phyloP scores from a whole-genome alignment of 2,888 invertebrate species.

The Agonopterix arenella region DNA sequence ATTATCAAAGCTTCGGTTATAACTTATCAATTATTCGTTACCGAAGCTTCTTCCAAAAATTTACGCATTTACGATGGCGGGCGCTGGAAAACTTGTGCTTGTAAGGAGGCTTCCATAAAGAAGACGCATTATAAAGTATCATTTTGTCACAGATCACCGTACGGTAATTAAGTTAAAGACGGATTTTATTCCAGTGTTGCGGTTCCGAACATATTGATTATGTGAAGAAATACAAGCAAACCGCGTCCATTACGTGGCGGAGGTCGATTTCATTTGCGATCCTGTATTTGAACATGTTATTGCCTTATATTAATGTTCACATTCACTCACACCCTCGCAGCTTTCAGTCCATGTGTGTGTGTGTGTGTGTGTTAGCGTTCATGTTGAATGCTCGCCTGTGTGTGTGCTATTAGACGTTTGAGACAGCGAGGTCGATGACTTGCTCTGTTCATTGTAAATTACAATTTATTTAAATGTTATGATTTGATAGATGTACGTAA shows the following conservation, averaged over 20 bases:
- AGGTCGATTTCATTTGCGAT: slow-evolving; percentile 64
- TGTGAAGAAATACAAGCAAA: slow-evolving; percentile 22
- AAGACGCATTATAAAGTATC: too few species aligned
- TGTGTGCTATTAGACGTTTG: slow-evolving; percentile 44
- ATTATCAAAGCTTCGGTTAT: too few species aligned
- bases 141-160: too few species aligned
- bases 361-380: slow-evolving; percentile 18
- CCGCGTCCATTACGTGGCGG: slow-evolving; percentile 31
- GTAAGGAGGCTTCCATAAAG: too few species aligned
- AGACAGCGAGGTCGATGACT: slow-evolving; percentile 56
- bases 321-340: slow-evolving; percentile 15
- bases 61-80: too few species aligned
- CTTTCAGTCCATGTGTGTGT: slow-evolving; percentile 1
- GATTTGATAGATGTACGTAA: slow-evolving; percentile 54
- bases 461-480: slow-evolving; percentile 68
- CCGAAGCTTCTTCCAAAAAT: too few species aligned
- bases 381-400: slow-evolving; percentile 21
- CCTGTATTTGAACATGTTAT: slow-evolving; percentile 46
- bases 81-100: too few species aligned
- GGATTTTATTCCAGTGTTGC: slow-evolving; percentile 1
- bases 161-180: background rate
- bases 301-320: slow-evolving; percentile 23
- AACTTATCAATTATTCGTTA: too few species aligned
- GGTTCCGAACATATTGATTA: slow-evolving; percentile 16
- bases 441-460: slow-evolving; percentile 63